These are phyloP conservation scores for Hololepta plana DNA, from an alignment of 2,888 invertebrate genomes.

Conservation along the genomic window DNA sequence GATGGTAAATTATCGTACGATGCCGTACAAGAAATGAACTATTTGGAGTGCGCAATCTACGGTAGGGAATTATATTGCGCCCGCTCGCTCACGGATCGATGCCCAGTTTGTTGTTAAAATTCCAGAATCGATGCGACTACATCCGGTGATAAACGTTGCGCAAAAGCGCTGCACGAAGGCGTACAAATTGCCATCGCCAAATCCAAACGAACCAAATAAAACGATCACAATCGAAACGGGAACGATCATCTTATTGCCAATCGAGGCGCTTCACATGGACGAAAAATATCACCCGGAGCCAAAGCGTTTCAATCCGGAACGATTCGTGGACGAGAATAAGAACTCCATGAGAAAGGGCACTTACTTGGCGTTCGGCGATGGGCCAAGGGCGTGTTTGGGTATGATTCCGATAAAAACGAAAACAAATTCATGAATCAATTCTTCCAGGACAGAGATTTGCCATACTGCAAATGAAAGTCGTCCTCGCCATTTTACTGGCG, in stretches of 20 bases:
- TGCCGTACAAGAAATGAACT: conserved; percentile 25
- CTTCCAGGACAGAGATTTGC: conserved; percentile 15
- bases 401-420: conserved; percentile 3
- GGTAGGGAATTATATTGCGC: conserved; percentile 14
- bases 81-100: no score
- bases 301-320: conserved; percentile 20
- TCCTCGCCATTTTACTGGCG: conserved; percentile 11
- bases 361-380: conserved; percentile 15
- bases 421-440: neutral
- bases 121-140: conserved; percentile 9
- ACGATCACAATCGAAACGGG: conserved; percentile 13
- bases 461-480: conserved; percentile 13
- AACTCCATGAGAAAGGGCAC: conserved; percentile 12
- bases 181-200: conserved; percentile 8
- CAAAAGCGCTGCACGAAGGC: conserved; percentile 8
- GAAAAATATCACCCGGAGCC: conserved; percentile 19
- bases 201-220: conserved; percentile 6
- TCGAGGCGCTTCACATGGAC: conserved; percentile 17
- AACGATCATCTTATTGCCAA: conserved; percentile 15
- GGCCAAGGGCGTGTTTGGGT: conserved; percentile 14
- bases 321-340: conserved; percentile 16
- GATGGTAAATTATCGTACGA: conserved; percentile 24
- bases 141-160: conserved; percentile 8
- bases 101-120: no score
- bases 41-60: conserved; percentile 26